Evolutionary conservation across 1,140 invertebrate species (phyloP), one percentile per base, ranked within the genome.

Genomic region (Arctopsyche grandis): DNA sequence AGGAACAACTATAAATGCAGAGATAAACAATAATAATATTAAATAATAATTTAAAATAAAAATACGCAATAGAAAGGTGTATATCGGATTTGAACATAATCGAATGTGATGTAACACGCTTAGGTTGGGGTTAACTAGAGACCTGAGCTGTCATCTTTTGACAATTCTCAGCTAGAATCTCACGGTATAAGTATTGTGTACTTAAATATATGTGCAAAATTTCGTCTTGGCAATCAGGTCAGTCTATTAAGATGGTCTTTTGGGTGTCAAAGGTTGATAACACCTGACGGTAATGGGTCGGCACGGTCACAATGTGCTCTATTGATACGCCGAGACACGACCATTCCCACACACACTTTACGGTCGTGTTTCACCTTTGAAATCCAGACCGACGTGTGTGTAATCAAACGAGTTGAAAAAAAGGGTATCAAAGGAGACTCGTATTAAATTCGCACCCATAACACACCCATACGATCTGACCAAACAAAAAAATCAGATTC

Each of bases 321-420:
- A 76, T 76, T 76, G 74, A 76, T 76, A 76, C 52, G 16, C 58
- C 74, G 63, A 76, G 74, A 76, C 74, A 76, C 56, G 74, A 63
- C 26, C 74, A 76, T 76, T 76, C 74, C 43, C 74, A 76, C 74
- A 76, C 74, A 76, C 52, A 74, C 44, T 12, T 58, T 29, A 22
- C 43, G 43, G 26, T 63, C 74, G 48, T 63, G 74, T 76, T 24
- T 76, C 74, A 76, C 74, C 74, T 76, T 76, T 76, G 74, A 76
- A 76, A 76, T 76, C 74, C 74, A 76, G 74, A 76, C 74, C 74
- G 74, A 76, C 74, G 74, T 76, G 38, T 76, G 38, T 76, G 74
- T 63, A 76, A 76, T 76, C 74, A 63, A 76, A 76, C 14, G 63
- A 26, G 24, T 24, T 12, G 9, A 66, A 76, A 76, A 76, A 76